Percentiles rank a stretch among this genome's conserved stretches.
Conservation (phyloP, 2,888 invertebrate genomes). For the Phragmatobia fuliginosa region DNA sequence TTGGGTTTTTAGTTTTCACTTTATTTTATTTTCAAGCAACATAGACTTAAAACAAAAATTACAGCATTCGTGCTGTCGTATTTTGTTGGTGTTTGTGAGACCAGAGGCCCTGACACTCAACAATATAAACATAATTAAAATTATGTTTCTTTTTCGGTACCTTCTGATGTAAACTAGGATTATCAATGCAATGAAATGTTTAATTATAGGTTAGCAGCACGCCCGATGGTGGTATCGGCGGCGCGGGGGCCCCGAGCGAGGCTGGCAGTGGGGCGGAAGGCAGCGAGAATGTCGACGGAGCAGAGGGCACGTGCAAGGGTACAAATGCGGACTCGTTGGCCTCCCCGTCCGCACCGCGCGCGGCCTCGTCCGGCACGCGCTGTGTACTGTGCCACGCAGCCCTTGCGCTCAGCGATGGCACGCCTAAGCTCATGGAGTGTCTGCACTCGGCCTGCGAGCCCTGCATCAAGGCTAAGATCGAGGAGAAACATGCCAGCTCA, state of each 20-base stretch:
- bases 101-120: too few species aligned
- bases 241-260: conserved; percentile 30
- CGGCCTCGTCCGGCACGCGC: conserved; percentile 71
- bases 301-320: conserved; percentile 53
- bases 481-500: conserved; percentile 72
- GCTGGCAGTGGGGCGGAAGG: conserved; percentile 36
- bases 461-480: conserved; percentile 90
- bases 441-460: conserved; percentile 94
- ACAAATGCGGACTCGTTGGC: conserved; percentile 75
- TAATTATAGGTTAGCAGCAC: conserved; percentile 47
- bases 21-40: too few species aligned
- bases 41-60: too few species aligned
- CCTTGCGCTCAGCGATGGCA: conserved; percentile 74
- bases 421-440: conserved; percentile 94
- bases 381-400: conserved; percentile 83
- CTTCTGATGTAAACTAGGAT: neutral
- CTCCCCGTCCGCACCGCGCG: conserved; percentile 66
- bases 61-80: too few species aligned
- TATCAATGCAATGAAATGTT: neutral
- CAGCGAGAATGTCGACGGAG: conserved; percentile 35
- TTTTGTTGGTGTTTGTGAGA: too few species aligned
- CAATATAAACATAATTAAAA: too few species aligned
- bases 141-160: too few species aligned
- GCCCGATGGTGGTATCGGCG: conserved; percentile 39
- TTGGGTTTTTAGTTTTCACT: too few species aligned